Evolutionary conservation across 2,888 invertebrate species (phyloP).

Genomic region (Oeneis ivallda): DNA sequence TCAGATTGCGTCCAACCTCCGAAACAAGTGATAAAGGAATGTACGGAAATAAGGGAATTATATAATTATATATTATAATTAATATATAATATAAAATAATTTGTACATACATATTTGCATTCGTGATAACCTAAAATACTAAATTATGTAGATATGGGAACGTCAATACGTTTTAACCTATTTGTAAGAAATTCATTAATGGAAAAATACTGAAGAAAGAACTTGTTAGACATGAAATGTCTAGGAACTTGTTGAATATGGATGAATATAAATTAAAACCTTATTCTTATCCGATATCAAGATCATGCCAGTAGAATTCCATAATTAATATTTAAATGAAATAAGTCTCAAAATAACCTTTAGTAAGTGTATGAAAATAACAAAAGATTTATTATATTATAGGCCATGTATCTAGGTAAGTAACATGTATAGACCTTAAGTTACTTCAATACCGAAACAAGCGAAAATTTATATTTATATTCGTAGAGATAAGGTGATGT

Average conservation of each 20-base stretch:
- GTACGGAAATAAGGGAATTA: neutral
- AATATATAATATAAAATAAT: neutral
- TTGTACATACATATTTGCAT: neutral
- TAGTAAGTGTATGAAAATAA: neutral
- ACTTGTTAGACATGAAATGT: neutral
- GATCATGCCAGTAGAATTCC: neutral
- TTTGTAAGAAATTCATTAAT: neutral
- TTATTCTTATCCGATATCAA: neutral
- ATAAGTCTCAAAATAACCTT: neutral
- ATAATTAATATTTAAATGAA: too few species aligned
- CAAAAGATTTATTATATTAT: too few species aligned
- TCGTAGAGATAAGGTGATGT: neutral
- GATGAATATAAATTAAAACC: neutral
- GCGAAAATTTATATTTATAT: neutral
- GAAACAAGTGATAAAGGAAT: neutral
- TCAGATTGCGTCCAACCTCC: neutral
- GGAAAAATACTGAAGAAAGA: neutral
- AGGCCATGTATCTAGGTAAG: neutral
- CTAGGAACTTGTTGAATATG: neutral
- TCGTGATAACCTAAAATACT: neutral
- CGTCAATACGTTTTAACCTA: slow-evolving; percentile 5
- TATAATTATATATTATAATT: neutral
- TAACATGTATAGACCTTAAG: too few species aligned
- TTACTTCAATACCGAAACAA: too few species aligned
- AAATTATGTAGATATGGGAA: neutral